Evolutionary conservation across 1,140 invertebrate genomes (phyloP).

Genomic region (Pseudomyrmex cubaensis): DNA sequence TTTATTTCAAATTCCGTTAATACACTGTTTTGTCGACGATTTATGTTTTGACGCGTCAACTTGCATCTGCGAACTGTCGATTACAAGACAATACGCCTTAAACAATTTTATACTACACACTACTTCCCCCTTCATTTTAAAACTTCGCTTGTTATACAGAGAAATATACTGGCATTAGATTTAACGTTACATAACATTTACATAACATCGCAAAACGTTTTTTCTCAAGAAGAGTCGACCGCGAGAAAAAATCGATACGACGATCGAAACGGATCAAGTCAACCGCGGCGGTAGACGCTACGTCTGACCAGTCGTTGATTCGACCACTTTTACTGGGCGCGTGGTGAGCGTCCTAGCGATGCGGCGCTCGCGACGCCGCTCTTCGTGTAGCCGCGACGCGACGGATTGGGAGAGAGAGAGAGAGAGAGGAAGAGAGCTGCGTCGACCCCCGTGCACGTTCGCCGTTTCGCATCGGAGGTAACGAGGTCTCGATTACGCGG

Average conservation of each 20-base stretch:
- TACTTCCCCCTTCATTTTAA: neutral
- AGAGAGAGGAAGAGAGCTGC: neutral
- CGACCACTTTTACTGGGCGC: constrained; percentile 36
- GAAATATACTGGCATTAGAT: neutral
- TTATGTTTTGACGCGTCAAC: no score
- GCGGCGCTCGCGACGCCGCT: constrained; percentile 37
- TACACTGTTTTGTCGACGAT: no score
- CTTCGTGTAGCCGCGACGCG: neutral
- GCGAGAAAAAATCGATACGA: neutral
- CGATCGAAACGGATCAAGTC: constrained; percentile 20
- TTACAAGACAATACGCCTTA: no score
- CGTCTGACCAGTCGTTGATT: constrained; percentile 44
- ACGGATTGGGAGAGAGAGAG: neutral
- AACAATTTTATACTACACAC: no score
- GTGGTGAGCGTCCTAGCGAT: constrained; percentile 11
- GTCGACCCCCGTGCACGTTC: constrained; percentile 5
- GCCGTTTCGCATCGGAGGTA: constrained; percentile 40
- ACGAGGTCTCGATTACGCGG: constrained; percentile 50
- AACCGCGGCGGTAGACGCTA: neutral
- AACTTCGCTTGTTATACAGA: neutral
- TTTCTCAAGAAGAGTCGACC: neutral
- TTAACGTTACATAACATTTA: constrained; percentile 14
- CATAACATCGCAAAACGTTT: neutral
- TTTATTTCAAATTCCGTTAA: no score
- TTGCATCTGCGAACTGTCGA: no score